These are phyloP conservation scores for Nebria ingens DNA, from an alignment of 1,140 invertebrate genomes.

Conservation along the genomic window DNA sequence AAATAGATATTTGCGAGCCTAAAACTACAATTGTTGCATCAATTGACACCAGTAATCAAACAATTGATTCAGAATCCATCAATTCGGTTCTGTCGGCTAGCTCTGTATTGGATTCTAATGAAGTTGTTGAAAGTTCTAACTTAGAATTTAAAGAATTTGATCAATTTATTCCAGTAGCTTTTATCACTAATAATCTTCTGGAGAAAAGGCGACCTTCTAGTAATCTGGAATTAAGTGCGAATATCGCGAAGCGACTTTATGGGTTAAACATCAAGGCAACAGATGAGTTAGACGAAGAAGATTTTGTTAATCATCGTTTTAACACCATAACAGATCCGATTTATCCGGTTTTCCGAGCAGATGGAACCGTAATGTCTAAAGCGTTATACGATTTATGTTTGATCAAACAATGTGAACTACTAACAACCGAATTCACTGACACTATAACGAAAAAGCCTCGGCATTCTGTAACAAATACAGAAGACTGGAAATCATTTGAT, in stretches of 20 bases:
- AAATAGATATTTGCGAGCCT: constrained; percentile 32
- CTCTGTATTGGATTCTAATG: not conserved
- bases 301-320: constrained; percentile 25
- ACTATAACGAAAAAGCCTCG: constrained; percentile 11
- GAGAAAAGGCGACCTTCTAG: not conserved
- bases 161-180: not conserved
- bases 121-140: not conserved
- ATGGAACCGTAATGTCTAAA: constrained; percentile 60
- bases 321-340: constrained; percentile 66
- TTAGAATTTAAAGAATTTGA: not conserved
- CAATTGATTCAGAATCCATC: constrained; percentile 1
- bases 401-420: constrained; percentile 39
- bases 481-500: constrained; percentile 29
- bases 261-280: constrained; percentile 29
- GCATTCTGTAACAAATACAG: constrained; percentile 24
- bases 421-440: constrained; percentile 32
- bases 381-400: constrained; percentile 59
- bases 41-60: not conserved
- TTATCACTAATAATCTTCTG: not conserved
- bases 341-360: constrained; percentile 60
- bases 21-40: constrained; percentile 11
- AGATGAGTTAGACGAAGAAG: not conserved
- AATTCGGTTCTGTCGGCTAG: constrained; percentile 13
- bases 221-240: not conserved
- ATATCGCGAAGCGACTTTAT: constrained; percentile 30